These are phyloP conservation scores for Erannis defoliaria DNA, from an alignment of 2,888 invertebrate species.

Conservation along the genomic window DNA sequence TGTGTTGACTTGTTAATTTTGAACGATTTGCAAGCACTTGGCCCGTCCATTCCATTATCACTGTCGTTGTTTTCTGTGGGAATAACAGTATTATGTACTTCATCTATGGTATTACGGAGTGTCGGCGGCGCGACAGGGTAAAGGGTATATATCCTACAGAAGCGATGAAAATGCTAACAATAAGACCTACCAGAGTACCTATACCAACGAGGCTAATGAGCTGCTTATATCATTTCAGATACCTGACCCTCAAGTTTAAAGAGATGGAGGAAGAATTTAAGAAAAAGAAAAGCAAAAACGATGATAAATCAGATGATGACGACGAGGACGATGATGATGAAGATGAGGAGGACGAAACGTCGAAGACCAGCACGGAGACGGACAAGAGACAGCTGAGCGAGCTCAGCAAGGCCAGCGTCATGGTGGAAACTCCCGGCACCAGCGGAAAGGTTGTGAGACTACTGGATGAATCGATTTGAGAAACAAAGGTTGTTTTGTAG, in stretches of 20 bases:
- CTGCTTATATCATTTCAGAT: slow-evolving; percentile 82
- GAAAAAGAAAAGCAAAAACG: slow-evolving; percentile 87
- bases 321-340: slow-evolving; percentile 56
- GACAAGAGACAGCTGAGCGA: slow-evolving; percentile 46
- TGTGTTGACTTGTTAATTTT: too few relatives aligned
- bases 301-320: slow-evolving; percentile 63
- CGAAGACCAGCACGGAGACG: slow-evolving; percentile 34
- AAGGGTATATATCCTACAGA: too few relatives aligned
- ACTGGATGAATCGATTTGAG: slow-evolving; percentile 51
- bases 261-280: slow-evolving; percentile 94
- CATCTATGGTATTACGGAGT: too few relatives aligned
- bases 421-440: slow-evolving; percentile 71
- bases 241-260: slow-evolving; percentile 93
- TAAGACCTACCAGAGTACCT: too few relatives aligned
- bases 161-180: too few relatives aligned
- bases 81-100: too few relatives aligned
- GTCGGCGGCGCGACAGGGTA: too few relatives aligned
- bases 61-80: too few relatives aligned
- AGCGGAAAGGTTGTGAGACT: slow-evolving; percentile 78
- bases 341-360: slow-evolving; percentile 57
- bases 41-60: too few relatives aligned
- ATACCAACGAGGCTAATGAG: too few relatives aligned
- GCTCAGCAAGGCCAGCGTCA: slow-evolving; percentile 71
- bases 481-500: too few relatives aligned
- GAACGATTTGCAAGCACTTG: too few relatives aligned